These are phyloP conservation scores for Catagonus wagneri DNA, from an alignment of 2,113 vertebrate species.

Conservation along the genomic window DNA sequence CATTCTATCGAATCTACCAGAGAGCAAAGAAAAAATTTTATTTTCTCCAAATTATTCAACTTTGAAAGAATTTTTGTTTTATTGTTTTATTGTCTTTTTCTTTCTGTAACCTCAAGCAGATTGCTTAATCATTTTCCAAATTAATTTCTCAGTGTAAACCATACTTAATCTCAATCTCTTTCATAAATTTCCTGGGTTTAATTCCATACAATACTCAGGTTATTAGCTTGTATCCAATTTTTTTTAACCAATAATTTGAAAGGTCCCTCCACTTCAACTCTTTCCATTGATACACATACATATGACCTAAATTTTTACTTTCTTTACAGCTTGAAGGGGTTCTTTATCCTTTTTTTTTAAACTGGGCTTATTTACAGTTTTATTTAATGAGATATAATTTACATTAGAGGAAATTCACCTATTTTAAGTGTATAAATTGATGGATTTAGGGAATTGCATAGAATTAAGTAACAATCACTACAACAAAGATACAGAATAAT, in stretches of 20 bases:
- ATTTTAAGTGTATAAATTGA: background rate
- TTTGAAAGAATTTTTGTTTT: background rate
- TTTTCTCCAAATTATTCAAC: background rate
- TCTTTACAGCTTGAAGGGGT: background rate
- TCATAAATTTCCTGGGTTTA: background rate
- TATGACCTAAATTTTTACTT: background rate
- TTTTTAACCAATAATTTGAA: conserved; percentile 33
- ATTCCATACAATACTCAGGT: background rate
- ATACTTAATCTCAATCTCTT: background rate
- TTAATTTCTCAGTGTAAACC: background rate
- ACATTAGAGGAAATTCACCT: background rate
- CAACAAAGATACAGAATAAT: background rate
- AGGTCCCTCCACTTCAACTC: background rate
- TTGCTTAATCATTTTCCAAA: background rate
- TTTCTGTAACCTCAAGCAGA: background rate
- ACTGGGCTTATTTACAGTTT: background rate
- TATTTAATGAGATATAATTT: background rate
- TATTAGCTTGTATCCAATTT: background rate
- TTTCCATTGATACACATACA: background rate
- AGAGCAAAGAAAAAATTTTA: background rate
- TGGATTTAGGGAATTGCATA: background rate
- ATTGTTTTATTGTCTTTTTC: background rate
- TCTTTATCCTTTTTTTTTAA: background rate
- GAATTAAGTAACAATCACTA: background rate
- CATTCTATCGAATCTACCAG: background rate